Evolutionary conservation across 2,113 vertebrate species (phyloP).

Genomic region (Elanus axillaris): DNA sequence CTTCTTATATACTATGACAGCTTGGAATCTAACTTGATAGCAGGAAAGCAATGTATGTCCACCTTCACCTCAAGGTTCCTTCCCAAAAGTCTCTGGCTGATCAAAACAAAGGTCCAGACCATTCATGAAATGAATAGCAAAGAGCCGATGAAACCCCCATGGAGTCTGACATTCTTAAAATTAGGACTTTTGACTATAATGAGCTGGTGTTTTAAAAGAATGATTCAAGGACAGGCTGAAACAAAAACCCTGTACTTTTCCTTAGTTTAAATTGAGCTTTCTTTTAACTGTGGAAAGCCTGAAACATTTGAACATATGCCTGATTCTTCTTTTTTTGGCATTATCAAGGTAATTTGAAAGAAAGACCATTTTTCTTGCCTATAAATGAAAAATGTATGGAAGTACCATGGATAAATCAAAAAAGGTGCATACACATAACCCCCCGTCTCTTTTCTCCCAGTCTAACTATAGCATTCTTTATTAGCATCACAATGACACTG

Average conservation of each 20-base stretch:
- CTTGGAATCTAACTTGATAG: neutral
- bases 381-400: slow-evolving; percentile 22
- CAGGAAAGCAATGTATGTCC: neutral
- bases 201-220: slow-evolving; percentile 46
- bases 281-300: slow-evolving; percentile 26
- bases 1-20: neutral
- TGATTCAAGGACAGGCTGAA: slow-evolving; percentile 47
- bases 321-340: slow-evolving; percentile 27
- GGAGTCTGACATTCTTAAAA: slow-evolving; percentile 30
- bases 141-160: neutral
- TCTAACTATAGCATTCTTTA: neutral
- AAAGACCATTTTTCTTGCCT: neutral
- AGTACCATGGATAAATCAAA: neutral
- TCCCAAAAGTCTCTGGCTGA: neutral
- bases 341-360: slow-evolving; percentile 17
- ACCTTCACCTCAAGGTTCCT: slow-evolving; percentile 24
- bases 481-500: slow-evolving; percentile 51
- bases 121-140: slow-evolving; percentile 35
- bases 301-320: slow-evolving; percentile 5
- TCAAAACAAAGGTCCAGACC: slow-evolving; percentile 11
- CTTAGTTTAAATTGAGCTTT: slow-evolving; percentile 30
- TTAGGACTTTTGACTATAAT: slow-evolving; percentile 43
- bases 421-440: neutral
- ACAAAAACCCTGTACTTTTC: neutral
- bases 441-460: neutral